Percentiles rank a stretch among this genome's conserved stretches.
These are phyloP conservation scores for Dendrolimus kikuchii DNA, from an alignment of 1,140 invertebrate species.

Conservation along the genomic window DNA sequence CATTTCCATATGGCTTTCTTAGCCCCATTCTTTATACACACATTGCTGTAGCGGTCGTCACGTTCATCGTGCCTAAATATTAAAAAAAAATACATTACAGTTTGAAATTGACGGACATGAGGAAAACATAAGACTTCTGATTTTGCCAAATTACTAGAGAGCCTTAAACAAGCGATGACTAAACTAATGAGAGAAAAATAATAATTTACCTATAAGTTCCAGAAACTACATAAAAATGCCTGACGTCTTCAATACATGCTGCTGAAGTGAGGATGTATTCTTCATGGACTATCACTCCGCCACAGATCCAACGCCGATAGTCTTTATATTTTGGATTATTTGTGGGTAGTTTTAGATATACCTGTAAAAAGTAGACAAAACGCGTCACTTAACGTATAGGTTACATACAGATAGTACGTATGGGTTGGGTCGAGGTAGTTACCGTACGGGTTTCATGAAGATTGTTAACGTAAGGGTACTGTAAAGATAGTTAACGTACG, in stretches of 20 bases:
- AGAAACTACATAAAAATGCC: conserved; percentile 8
- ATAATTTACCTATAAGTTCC: conserved; percentile 5
- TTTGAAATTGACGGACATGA: too few relatives aligned
- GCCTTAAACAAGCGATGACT: too few relatives aligned
- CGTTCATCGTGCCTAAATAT: conserved; percentile 25
- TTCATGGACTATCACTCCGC: conserved; percentile 8
- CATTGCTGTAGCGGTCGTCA: conserved; percentile 28
- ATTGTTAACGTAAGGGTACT: too few relatives aligned
- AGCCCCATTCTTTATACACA: conserved; percentile 39
- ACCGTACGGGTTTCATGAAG: too few relatives aligned
- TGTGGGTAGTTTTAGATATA: conserved; percentile 10
- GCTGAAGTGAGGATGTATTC: conserved; percentile 9
- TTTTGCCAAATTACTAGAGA: too few relatives aligned
- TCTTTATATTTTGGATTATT: conserved; percentile 14
- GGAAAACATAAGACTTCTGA: too few relatives aligned
- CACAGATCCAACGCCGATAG: conserved; percentile 10
- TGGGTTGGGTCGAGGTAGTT: too few relatives aligned
- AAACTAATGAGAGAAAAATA: not conserved
- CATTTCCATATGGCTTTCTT: conserved; percentile 56
- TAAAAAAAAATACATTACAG: not conserved
- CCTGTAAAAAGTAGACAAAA: conserved; percentile 7
- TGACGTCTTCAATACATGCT: conserved; percentile 7
- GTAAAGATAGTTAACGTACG: too few relatives aligned
- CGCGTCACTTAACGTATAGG: not conserved
- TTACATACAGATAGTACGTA: too few relatives aligned